Evolutionary conservation across 2,113 vertebrate species (phyloP).

Genomic region (Burhinus bistriatus): DNA sequence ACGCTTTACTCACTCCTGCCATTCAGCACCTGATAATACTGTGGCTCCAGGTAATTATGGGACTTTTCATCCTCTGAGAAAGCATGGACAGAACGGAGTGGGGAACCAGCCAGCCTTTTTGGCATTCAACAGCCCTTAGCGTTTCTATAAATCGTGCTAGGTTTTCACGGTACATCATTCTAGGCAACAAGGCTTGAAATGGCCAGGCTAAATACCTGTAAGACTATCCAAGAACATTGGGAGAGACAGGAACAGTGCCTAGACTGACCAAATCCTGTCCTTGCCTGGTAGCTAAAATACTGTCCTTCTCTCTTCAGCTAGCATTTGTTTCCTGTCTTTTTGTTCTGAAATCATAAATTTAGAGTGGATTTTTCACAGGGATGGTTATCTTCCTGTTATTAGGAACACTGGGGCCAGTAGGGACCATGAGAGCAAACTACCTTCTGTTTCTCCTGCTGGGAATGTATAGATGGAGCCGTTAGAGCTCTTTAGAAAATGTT

Average conservation of each 20-base stretch:
- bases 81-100: not conserved
- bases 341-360: not conserved
- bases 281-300: not conserved
- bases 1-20: not conserved
- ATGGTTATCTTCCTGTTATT: not conserved
- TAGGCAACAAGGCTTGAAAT: not conserved
- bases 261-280: not conserved
- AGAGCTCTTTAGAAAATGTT: not conserved
- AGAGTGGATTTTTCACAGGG: not conserved
- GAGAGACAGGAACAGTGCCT: not conserved
- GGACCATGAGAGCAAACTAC: not conserved
- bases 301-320: not conserved
- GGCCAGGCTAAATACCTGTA: not conserved
- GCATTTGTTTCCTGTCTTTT: not conserved
- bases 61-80: not conserved
- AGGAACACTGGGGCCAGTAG: not conserved
- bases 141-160: not conserved
- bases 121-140: not conserved
- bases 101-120: not conserved
- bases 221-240: not conserved
- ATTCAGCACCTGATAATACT: not conserved
- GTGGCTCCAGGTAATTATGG: accelerated
- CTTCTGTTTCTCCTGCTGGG: not conserved
- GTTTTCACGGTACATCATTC: not conserved
- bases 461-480: not conserved